phyloP scores from a whole-genome alignment of 2,797 vertebrate genomes.

The Neopelma chrysocephalum region DNA sequence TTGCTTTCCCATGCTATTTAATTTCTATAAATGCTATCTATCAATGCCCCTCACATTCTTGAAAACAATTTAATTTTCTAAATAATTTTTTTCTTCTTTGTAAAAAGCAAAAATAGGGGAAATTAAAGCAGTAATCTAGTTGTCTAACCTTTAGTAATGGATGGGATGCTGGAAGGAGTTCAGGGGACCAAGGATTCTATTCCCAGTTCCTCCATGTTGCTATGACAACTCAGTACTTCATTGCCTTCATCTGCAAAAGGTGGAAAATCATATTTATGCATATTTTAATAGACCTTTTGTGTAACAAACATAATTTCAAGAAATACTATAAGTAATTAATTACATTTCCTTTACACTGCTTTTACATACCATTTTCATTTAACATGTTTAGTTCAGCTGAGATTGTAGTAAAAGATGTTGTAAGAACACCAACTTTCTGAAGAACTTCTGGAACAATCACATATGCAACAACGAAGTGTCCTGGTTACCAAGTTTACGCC shows the following conservation, averaged over 20 bases:
- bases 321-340: background rate
- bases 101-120: background rate
- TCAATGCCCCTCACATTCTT: background rate
- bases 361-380: background rate
- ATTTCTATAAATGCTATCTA: background rate
- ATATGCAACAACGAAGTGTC: background rate
- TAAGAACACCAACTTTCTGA: background rate
- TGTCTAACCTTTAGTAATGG: background rate
- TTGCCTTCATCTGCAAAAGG: slow-evolving; percentile 12
- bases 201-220: background rate
- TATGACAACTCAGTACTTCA: background rate
- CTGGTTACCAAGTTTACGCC: background rate
- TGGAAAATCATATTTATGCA: background rate
- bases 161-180: background rate
- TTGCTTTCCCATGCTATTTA: background rate
- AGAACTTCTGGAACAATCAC: background rate
- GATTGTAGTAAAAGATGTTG: background rate
- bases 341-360: background rate
- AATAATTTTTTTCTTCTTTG: background rate
- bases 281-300: background rate
- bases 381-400: background rate
- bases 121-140: background rate
- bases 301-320: background rate
- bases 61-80: background rate
- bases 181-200: background rate